Percentiles rank a stretch among this genome's conserved stretches.
These are phyloP conservation scores for Pipra filicauda DNA, from an alignment of 2,113 vertebrate species.

Conservation along the genomic window DNA sequence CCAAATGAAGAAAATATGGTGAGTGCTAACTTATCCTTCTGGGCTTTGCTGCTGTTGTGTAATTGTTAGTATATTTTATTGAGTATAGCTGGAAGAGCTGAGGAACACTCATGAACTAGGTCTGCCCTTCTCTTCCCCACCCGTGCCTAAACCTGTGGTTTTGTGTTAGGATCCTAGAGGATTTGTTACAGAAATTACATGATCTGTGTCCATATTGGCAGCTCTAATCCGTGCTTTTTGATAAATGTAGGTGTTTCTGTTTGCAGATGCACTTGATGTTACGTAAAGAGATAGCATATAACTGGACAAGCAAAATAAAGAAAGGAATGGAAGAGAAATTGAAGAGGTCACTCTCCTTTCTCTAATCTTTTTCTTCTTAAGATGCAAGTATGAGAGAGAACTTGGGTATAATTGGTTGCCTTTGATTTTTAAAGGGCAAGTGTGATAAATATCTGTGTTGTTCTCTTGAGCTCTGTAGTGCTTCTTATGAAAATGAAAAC, in stretches of 20 bases:
- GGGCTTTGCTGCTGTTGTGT: background rate
- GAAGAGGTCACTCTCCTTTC: background rate
- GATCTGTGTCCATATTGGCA: background rate
- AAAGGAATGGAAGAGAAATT: background rate
- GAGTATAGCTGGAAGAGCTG: background rate
- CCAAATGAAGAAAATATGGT: background rate
- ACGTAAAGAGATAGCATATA: background rate
- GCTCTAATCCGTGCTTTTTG: background rate
- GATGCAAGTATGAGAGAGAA: background rate
- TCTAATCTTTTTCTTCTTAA: slow-evolving; percentile 9
- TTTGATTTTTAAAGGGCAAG: slow-evolving; percentile 51
- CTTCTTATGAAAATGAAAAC: background rate
- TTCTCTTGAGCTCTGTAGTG: background rate
- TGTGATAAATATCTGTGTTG: slow-evolving; percentile 4
- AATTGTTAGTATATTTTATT: background rate
- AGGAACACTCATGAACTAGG: background rate
- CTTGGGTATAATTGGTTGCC: slow-evolving; percentile 16
- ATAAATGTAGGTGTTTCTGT: background rate
- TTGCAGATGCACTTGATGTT: background rate
- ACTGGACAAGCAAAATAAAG: background rate
- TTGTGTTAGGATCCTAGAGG: background rate
- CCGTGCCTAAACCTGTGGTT: background rate
- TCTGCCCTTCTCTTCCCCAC: background rate
- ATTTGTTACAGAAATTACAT: background rate
- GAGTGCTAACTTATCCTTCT: background rate